Percentiles rank a stretch among this genome's conserved stretches.
phyloP scores from a whole-genome alignment of 2,113 vertebrate genomes.

The Syrmaticus mikado region DNA sequence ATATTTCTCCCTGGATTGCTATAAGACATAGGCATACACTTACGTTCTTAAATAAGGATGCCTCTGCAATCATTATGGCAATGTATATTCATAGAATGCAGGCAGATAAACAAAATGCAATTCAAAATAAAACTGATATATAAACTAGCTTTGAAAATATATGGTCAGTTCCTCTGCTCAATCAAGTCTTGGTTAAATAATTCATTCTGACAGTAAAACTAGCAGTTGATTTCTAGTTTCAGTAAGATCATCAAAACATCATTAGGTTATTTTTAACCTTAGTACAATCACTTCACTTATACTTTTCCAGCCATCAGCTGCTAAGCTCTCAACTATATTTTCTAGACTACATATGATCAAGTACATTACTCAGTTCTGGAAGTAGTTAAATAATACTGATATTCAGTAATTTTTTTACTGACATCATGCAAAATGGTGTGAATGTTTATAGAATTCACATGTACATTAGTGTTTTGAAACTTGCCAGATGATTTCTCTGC shows the following conservation, averaged over 20 bases:
- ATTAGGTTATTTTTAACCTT: conserved; percentile 33
- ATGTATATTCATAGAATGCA: background rate
- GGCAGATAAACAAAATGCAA: background rate
- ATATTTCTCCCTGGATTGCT: background rate
- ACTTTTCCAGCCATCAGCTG: background rate
- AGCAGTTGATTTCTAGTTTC: background rate
- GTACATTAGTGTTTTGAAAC: background rate
- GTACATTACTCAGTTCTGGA: background rate
- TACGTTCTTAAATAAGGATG: background rate
- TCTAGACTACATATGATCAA: background rate
- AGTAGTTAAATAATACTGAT: background rate
- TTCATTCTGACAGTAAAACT: background rate
- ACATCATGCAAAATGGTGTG: background rate
- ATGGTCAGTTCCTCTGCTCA: background rate
- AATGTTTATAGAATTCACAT: background rate
- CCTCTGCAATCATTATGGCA: background rate
- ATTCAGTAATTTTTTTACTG: background rate
- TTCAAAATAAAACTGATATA: background rate
- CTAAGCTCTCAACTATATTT: background rate
- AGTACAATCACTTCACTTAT: background rate
- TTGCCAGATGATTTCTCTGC: background rate
- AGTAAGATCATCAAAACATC: conserved; percentile 8
- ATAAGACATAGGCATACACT: background rate
- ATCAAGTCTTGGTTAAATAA: background rate
- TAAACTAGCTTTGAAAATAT: background rate